Evolutionary conservation across 2,797 vertebrate species (phyloP).

Genomic region (Enteromius thamalakanensis): DNA sequence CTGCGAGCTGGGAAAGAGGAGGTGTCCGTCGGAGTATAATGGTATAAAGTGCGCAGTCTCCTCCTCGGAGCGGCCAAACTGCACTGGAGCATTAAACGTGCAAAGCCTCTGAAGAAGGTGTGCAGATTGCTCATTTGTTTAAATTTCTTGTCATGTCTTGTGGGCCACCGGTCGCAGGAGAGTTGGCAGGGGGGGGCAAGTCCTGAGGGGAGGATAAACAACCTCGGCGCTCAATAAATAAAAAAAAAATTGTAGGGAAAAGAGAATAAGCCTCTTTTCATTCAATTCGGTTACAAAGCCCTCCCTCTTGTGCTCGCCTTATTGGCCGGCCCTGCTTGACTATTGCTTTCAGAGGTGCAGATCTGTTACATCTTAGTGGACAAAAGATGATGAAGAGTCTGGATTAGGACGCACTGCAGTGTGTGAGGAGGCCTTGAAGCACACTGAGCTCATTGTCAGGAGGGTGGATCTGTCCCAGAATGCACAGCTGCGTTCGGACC

Average conservation of each 20-base stretch:
- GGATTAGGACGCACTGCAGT: slow-evolving; percentile 59
- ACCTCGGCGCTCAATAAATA: slow-evolving; percentile 75
- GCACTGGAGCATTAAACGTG: slow-evolving; percentile 40
- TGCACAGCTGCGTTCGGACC: slow-evolving; percentile 70
- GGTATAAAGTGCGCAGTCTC: slow-evolving; percentile 68
- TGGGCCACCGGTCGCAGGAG: slow-evolving; percentile 34
- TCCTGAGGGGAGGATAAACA: slow-evolving; percentile 74
- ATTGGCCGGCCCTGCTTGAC: slow-evolving; percentile 56
- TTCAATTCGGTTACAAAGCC: slow-evolving; percentile 56
- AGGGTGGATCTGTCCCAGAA: slow-evolving; percentile 77
- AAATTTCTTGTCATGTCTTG: slow-evolving; percentile 60
- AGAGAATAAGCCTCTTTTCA: slow-evolving; percentile 62
- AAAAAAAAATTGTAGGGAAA: slow-evolving; percentile 60
- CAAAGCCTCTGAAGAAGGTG: slow-evolving; percentile 38
- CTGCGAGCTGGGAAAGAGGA: slow-evolving; percentile 64
- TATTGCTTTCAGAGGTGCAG: slow-evolving; percentile 62
- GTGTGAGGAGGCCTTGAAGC: slow-evolving; percentile 56
- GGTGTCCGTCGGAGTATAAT: slow-evolving; percentile 69
- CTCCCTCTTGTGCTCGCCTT: slow-evolving; percentile 51
- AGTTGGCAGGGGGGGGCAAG: slow-evolving; percentile 63
- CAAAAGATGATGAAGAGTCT: slow-evolving; percentile 64
- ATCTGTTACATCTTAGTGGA: slow-evolving; percentile 64
- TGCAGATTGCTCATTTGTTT: slow-evolving; percentile 49
- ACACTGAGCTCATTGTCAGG: slow-evolving; percentile 60
- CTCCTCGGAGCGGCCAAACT: slow-evolving; percentile 17